Conservation (phyloP, 2,888 invertebrate genomes). For the Melinaea menophilus region DNA sequence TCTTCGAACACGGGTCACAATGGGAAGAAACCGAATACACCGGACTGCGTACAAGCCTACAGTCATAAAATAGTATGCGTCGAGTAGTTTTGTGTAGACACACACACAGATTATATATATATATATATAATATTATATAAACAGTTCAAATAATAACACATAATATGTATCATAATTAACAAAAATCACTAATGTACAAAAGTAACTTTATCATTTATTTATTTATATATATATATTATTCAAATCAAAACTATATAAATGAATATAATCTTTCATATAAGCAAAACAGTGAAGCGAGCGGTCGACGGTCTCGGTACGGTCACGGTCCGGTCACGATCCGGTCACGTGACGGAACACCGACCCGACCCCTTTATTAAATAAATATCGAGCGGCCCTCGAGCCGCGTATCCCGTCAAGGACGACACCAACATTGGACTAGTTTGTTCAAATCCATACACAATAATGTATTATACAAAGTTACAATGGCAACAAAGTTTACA, state of each 20-base stretch:
- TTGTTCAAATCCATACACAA: slow-evolving; percentile 75
- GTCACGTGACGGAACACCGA: slow-evolving; percentile 16
- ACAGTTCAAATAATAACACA: slow-evolving; percentile 75
- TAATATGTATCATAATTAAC: slow-evolving; percentile 61
- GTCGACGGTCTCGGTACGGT: slow-evolving; percentile 33
- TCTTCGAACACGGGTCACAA: slow-evolving; percentile 64
- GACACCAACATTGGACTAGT: slow-evolving; percentile 68
- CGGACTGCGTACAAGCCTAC: slow-evolving; percentile 72
- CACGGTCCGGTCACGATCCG: slow-evolving; percentile 24
- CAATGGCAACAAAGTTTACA: slow-evolving; percentile 79
- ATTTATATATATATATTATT: slow-evolving; percentile 60
- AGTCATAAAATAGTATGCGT: slow-evolving; percentile 64
- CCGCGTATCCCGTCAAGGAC: slow-evolving; percentile 48
- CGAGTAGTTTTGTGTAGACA: slow-evolving; percentile 68
- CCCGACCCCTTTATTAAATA: slow-evolving; percentile 52
- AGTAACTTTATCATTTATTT: slow-evolving; percentile 63
- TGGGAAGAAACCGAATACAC: slow-evolving; percentile 70
- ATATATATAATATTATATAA: slow-evolving; percentile 67
- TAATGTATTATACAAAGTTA: slow-evolving; percentile 76
- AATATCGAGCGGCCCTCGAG: slow-evolving; percentile 57
- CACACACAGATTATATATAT: slow-evolving; percentile 44
- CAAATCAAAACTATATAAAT: slow-evolving; percentile 43
- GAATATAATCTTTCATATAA: slow-evolving; percentile 59
- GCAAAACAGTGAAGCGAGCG: slow-evolving; percentile 37
- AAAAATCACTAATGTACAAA: slow-evolving; percentile 74